These are phyloP conservation scores for Entosphenus tridentatus DNA, from an alignment of 2,113 vertebrate genomes.

Conservation along the genomic window DNA sequence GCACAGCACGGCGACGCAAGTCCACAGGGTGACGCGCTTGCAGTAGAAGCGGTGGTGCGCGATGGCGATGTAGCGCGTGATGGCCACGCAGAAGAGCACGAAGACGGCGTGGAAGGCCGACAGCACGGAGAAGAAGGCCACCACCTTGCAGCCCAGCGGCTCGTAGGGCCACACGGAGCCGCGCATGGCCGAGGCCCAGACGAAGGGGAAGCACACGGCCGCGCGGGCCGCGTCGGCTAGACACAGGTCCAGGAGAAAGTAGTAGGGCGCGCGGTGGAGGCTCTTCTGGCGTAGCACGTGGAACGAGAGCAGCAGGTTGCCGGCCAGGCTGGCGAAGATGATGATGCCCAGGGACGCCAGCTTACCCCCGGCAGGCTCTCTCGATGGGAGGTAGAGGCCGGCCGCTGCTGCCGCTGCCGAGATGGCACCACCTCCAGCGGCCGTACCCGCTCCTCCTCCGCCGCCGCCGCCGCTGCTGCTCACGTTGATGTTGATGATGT, in stretches of 20 bases:
- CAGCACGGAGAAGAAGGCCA: conserved; percentile 69
- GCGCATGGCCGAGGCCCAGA: conserved; percentile 55
- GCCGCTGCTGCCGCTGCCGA: no score
- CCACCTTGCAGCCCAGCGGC: conserved; percentile 53
- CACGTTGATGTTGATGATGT: no score
- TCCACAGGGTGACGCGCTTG: conserved; percentile 71
- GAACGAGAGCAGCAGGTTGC: conserved; percentile 55
- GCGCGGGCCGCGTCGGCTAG: conserved; percentile 62
- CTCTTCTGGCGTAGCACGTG: conserved; percentile 61
- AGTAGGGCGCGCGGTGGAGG: conserved; percentile 67
- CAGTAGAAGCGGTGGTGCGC: conserved; percentile 84
- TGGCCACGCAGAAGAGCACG: conserved; percentile 70
- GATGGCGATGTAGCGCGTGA: conserved; percentile 86
- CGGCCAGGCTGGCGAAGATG: conserved; percentile 51
- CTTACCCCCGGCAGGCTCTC: conserved; percentile 34
- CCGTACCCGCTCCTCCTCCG: no score
- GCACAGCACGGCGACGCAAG: conserved; percentile 62
- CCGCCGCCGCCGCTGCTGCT: no score
- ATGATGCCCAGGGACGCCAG: conserved; percentile 62
- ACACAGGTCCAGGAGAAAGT: conserved; percentile 75
- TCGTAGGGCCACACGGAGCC: conserved; percentile 51
- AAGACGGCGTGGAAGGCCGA: conserved; percentile 90
- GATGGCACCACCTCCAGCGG: no score
- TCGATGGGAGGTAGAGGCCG: no score
- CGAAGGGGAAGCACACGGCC: conserved; percentile 69